Conservation (phyloP, 2,888 invertebrate species). For the Pemphredon lugubris region DNA sequence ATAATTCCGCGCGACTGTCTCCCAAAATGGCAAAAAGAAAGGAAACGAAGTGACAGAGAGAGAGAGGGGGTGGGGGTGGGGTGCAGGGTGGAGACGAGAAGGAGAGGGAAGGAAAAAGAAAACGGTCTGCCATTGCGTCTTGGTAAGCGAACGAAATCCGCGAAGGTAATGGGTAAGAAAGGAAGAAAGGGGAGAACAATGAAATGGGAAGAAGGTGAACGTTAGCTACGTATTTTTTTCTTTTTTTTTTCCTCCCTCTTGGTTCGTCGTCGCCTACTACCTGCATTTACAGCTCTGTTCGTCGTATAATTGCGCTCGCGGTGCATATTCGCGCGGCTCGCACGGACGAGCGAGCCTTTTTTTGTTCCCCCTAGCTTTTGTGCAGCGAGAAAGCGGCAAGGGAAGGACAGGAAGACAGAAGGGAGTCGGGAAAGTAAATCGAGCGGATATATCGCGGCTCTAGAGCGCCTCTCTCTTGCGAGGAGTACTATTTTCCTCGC, state of each 20-base stretch:
- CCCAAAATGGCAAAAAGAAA: neutral
- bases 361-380: slow-evolving; percentile 61
- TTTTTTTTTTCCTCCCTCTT: slow-evolving; percentile 5
- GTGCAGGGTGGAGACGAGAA: too few species aligned
- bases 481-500: slow-evolving; percentile 50
- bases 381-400: slow-evolving; percentile 60
- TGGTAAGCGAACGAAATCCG: slow-evolving; percentile 20
- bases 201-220: slow-evolving; percentile 44
- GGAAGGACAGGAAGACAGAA: slow-evolving; percentile 69
- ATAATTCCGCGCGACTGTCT: slow-evolving; percentile 33
- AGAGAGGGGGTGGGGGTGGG: too few species aligned
- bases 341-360: slow-evolving; percentile 64
- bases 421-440: slow-evolving; percentile 68
- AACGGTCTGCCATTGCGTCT: slow-evolving; percentile 24
- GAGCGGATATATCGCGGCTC: slow-evolving; percentile 67
- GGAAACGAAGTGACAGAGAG: neutral
- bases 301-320: slow-evolving; percentile 65
- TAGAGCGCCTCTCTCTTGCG: slow-evolving; percentile 32
- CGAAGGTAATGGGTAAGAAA: slow-evolving; percentile 24
- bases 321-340: slow-evolving; percentile 60
- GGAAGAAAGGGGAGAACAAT: slow-evolving; percentile 29
- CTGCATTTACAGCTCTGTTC: slow-evolving; percentile 52
- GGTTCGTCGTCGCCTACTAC: slow-evolving; percentile 38
- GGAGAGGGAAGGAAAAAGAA: too few species aligned
- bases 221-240: slow-evolving; percentile 16